These are phyloP conservation scores for Nomada lathburiana DNA, from an alignment of 2,888 invertebrate species.

Conservation along the genomic window DNA sequence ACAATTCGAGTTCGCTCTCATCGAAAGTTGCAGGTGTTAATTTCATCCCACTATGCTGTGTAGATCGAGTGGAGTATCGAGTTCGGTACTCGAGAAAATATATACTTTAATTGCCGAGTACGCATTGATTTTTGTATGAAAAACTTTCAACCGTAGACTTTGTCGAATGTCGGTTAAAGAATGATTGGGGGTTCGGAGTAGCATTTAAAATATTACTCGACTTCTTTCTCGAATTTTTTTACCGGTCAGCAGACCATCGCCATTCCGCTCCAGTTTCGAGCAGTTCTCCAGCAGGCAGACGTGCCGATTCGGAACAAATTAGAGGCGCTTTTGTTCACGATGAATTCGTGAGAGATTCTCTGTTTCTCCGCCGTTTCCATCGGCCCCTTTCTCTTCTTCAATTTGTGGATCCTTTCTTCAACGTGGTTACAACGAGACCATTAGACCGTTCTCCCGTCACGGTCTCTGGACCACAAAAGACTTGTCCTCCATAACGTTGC, in stretches of 20 bases:
- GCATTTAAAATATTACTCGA: conserved; percentile 1
- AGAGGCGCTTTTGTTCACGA: conserved; percentile 53
- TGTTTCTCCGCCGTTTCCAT: conserved; percentile 1
- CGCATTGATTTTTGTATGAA: no score
- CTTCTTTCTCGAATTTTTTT: conserved; percentile 3
- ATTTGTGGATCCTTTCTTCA: conserved; percentile 6
- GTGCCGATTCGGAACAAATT: conserved; percentile 12
- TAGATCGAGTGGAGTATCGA: neutral
- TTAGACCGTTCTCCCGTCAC: conserved; percentile 70
- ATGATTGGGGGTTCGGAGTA: no score
- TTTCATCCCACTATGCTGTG: conserved; percentile 30
- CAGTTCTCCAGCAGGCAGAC: neutral
- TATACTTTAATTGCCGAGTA: no score
- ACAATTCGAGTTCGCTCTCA: conserved; percentile 58
- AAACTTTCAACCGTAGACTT: no score
- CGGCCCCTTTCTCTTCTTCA: conserved; percentile 32
- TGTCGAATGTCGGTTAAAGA: no score
- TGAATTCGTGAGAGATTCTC: conserved; percentile 52
- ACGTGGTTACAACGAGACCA: conserved; percentile 29
- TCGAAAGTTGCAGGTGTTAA: conserved; percentile 63
- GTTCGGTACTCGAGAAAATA: no score
- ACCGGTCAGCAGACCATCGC: conserved; percentile 40
- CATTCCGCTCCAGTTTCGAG: conserved; percentile 64
- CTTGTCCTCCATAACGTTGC: conserved; percentile 55
- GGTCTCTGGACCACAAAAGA: conserved; percentile 61